Evolutionary conservation across 1,140 invertebrate species (phyloP).

Genomic region (Dufourea novaeangliae): DNA sequence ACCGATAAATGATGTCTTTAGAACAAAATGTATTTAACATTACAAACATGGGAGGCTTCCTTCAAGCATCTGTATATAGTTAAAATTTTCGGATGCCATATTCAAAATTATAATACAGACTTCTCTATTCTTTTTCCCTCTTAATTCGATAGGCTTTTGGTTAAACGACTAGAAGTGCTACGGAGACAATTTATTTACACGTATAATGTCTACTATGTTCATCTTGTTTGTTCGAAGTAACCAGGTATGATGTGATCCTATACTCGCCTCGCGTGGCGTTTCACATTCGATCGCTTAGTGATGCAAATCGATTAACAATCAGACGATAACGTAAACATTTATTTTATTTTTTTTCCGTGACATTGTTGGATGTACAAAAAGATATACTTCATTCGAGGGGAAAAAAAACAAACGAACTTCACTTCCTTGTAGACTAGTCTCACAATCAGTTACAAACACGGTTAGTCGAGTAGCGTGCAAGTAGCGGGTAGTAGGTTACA

Average conservation of each 20-base stretch:
- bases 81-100: slow-evolving; percentile 18
- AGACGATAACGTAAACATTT: not conserved
- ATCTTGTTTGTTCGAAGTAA: not conserved
- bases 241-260: not conserved
- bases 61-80: slow-evolving; percentile 14
- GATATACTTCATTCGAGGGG: too few species aligned
- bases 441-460: not conserved
- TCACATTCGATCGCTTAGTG: not conserved
- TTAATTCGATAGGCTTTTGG: slow-evolving; percentile 4
- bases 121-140: not conserved
- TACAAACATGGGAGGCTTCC: slow-evolving; percentile 10
- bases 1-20: not conserved
- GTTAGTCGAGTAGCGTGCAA: not conserved
- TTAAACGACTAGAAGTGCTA: slow-evolving; percentile 36
- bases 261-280: not conserved
- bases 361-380: not conserved
- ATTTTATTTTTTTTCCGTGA: not conserved
- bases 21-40: slow-evolving; percentile 22
- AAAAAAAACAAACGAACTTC: not conserved
- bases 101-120: slow-evolving; percentile 35
- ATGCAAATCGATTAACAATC: slow-evolving; percentile 10
- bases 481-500: not conserved
- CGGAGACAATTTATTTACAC: slow-evolving; percentile 36
- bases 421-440: not conserved
- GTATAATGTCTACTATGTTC: slow-evolving; percentile 25